Conservation (phyloP, 2,113 vertebrate species). For the Chrysemys picta region DNA sequence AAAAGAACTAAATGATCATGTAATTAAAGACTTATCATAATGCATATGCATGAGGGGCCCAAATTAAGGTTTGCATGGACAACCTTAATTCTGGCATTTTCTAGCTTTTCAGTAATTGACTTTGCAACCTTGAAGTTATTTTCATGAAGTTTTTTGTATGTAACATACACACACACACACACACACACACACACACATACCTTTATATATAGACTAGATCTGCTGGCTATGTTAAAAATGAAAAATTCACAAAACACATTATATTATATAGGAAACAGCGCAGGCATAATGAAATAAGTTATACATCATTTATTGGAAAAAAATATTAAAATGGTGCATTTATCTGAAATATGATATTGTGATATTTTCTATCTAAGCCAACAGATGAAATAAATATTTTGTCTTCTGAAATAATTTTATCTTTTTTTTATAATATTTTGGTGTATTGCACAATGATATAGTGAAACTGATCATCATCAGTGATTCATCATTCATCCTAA, state of each 20-base stretch:
- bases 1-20: not conserved
- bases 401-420: slow-evolving; percentile 10
- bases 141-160: not conserved
- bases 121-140: slow-evolving; percentile 34
- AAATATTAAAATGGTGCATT: not conserved
- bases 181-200: not conserved
- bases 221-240: slow-evolving; percentile 13
- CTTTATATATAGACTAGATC: not conserved
- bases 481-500: not conserved
- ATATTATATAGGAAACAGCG: not conserved
- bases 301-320: not conserved
- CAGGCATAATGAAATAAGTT: slow-evolving; percentile 8
- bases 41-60: not conserved
- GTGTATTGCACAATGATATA: not conserved
- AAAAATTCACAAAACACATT: not conserved
- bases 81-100: slow-evolving; percentile 41
- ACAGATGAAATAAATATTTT: not conserved
- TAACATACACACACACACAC: not conserved
- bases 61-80: slow-evolving; percentile 48
- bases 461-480: slow-evolving; percentile 24
- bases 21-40: slow-evolving; percentile 34
- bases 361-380: not conserved
- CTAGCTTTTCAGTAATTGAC: slow-evolving; percentile 17
- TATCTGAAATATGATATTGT: slow-evolving; percentile 1
- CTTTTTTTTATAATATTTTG: slow-evolving; percentile 9